phyloP scores from a whole-genome alignment of 2,888 invertebrate genomes.

The Ennomos quercinarius region DNA sequence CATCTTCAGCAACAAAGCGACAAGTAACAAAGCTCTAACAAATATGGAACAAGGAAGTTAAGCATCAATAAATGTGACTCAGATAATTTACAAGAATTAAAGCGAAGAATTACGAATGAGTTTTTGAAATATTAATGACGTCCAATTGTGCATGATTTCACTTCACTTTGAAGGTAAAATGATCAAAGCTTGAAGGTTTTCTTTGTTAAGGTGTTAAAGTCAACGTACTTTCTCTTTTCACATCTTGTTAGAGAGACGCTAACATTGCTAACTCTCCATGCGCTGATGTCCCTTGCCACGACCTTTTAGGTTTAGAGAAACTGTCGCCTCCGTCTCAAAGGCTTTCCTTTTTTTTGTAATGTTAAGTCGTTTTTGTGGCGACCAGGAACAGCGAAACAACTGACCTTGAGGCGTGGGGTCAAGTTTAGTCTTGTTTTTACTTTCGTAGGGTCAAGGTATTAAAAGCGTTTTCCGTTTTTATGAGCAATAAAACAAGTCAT shows the following conservation, averaged over 20 bases:
- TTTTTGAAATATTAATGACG: slow-evolving; percentile 7
- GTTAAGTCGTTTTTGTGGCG: background rate
- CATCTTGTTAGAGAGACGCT: slow-evolving; percentile 21
- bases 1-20: slow-evolving; percentile 24
- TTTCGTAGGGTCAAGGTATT: slow-evolving; percentile 19
- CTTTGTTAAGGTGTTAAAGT: slow-evolving; percentile 30
- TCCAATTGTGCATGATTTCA: slow-evolving; percentile 25
- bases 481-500: no score
- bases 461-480: slow-evolving; percentile 5
- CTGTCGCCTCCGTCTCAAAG: slow-evolving; percentile 12
- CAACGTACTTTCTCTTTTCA: slow-evolving; percentile 34
- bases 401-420: slow-evolving; percentile 14
- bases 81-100: slow-evolving; percentile 13
- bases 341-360: slow-evolving; percentile 21
- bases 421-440: slow-evolving; percentile 6
- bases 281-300: slow-evolving; percentile 14
- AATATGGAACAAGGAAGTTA: slow-evolving; percentile 24
- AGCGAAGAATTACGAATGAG: slow-evolving; percentile 3
- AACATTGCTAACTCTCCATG: slow-evolving; percentile 27
- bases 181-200: slow-evolving; percentile 26
- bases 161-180: slow-evolving; percentile 18
- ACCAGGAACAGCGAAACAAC: slow-evolving; percentile 1
- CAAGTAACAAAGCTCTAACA: slow-evolving; percentile 21
- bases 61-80: slow-evolving; percentile 17
- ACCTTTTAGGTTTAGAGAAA: slow-evolving; percentile 30